Evolutionary conservation across 2,797 vertebrate genomes (phyloP).

Genomic region (Corythornis leucogaster): DNA sequence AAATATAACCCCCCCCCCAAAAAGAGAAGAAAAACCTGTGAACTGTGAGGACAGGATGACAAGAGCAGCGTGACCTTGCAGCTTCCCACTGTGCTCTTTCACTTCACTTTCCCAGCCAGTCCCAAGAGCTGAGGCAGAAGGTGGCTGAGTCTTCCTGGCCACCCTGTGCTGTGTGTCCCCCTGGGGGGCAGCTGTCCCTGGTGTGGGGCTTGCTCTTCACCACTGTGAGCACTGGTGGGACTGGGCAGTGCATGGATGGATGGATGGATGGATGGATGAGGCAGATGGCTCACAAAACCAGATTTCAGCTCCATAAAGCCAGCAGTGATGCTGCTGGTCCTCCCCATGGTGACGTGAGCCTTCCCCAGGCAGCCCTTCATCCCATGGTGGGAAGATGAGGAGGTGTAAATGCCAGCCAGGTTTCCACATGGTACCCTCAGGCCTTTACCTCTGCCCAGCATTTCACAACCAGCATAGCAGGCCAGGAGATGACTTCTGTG

Average conservation of each 20-base stretch:
- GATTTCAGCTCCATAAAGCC: not conserved
- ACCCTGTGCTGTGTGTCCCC: not conserved
- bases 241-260: rapidly evolving
- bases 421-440: not conserved
- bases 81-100: slow-evolving; percentile 41
- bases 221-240: not conserved
- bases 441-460: not conserved
- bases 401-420: not conserved
- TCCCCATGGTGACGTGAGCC: not conserved
- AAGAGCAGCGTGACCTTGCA: not conserved
- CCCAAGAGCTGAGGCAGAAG: slow-evolving; percentile 4
- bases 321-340: not conserved
- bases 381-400: not conserved
- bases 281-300: not conserved
- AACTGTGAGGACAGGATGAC: not conserved
- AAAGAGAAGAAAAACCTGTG: not conserved
- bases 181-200: rapidly evolving
- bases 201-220: rapidly evolving
- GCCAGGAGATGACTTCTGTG: not conserved
- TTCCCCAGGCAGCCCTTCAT: not conserved
- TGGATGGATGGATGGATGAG: not conserved
- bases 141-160: not conserved
- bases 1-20: not conserved
- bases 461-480: rapidly evolving
- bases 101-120: slow-evolving; percentile 44